These are phyloP conservation scores for Acheta domesticus DNA, from an alignment of 2,888 invertebrate species.

Conservation along the genomic window DNA sequence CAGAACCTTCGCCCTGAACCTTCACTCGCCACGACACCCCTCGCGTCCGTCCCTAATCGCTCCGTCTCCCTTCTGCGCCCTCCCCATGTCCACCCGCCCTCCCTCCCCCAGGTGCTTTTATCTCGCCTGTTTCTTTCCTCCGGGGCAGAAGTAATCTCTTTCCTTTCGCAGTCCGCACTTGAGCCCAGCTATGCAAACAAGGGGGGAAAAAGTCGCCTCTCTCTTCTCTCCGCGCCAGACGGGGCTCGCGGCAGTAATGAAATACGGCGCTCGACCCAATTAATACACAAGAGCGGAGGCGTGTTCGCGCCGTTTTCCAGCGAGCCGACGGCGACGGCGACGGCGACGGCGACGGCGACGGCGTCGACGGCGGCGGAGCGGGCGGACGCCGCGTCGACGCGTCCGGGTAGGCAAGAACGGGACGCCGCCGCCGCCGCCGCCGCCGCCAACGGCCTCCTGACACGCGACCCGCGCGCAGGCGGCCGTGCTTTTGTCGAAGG, in stretches of 20 bases:
- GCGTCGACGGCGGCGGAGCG: neutral
- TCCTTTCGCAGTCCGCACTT: neutral
- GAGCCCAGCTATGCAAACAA: conserved; percentile 7
- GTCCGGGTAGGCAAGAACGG: no score
- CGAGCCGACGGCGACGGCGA: neutral
- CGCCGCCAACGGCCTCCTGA: no score
- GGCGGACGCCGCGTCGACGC: no score
- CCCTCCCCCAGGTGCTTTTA: neutral
- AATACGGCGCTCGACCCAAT: conserved; percentile 1
- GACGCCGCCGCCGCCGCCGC: no score
- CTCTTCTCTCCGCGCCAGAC: neutral
- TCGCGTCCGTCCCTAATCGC: neutral
- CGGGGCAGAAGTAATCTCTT: conserved; percentile 5
- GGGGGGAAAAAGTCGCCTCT: neutral
- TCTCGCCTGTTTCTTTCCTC: neutral
- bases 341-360: neutral
- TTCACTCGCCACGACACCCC: neutral
- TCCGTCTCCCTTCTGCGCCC: neutral
- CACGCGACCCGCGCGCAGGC: no score
- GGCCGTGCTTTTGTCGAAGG: no score
- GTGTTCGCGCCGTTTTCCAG: neutral
- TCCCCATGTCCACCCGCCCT: neutral
- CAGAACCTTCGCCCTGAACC: neutral
- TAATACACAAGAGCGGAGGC: neutral
- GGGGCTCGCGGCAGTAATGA: neutral